These are phyloP conservation scores for Spilogale gracilis DNA, from an alignment of 2,113 vertebrate species.

Conservation along the genomic window DNA sequence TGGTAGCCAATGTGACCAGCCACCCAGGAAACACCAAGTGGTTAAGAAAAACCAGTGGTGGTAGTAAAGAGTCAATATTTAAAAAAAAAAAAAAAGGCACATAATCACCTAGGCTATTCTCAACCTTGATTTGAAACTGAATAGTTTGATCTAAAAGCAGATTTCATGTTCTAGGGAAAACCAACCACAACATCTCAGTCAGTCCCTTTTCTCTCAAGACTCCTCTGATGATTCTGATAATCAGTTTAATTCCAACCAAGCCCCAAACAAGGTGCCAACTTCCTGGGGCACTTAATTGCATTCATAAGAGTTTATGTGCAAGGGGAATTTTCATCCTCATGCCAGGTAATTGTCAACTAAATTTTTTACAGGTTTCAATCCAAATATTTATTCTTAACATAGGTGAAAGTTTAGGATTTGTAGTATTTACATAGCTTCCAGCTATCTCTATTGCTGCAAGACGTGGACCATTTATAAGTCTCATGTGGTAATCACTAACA, in stretches of 20 bases:
- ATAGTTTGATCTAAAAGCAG: background rate
- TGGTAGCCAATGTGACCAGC: background rate
- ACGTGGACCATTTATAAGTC: background rate
- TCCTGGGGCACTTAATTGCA: background rate
- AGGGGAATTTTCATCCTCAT: background rate
- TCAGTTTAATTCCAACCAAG: background rate
- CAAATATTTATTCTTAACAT: constrained; percentile 53
- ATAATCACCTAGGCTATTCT: background rate
- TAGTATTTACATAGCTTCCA: constrained; percentile 31
- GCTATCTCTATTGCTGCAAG: background rate
- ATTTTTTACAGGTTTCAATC: background rate
- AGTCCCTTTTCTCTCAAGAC: background rate
- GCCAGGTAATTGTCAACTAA: constrained; percentile 15
- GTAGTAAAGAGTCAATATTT: background rate
- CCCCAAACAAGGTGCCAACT: background rate
- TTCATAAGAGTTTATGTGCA: background rate
- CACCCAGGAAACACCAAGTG: background rate
- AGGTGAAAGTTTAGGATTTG: background rate
- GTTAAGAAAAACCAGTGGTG: background rate
- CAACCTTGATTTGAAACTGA: background rate
- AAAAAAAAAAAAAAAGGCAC: background rate
- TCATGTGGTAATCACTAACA: background rate
- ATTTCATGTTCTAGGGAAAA: background rate
- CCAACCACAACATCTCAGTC: background rate
- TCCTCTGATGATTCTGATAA: background rate